Evolutionary conservation across 2,797 vertebrate species (phyloP), one percentile per base, ranked within the genome.

Genomic region (Acanthurus tractus): DNA sequence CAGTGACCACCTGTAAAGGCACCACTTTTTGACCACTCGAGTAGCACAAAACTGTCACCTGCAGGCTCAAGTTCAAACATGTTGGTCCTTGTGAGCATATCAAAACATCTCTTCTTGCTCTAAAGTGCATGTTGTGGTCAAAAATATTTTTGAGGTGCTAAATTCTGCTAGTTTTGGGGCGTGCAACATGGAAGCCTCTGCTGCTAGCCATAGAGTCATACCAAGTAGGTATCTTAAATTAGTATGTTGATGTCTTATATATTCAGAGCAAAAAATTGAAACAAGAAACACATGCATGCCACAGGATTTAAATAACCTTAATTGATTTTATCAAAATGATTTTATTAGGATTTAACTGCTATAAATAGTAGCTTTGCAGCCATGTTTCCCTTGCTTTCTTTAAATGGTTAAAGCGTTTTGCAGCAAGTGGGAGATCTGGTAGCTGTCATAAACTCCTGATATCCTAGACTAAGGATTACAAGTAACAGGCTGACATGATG

Each of bases 391-490:
- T 3, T 6, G 0, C 8, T 52, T 44, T 65, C 13, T 17, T 56
- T 45, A 50, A 65, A 57, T 29, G 25, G 25, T 29, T 29, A 29
- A 4, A 29, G 25, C 25, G 25, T 29, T 29, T 29, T 29, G 25
- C 25, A 29, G 25, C 25, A 29, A 4, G 25, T 29, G 25, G 13
- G 25, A 53, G 29, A 44, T 22, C 46, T 18, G 40, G 12, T 42
- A 18, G 2, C 11, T 44, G 36, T 56, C 15, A n/a, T 18, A 49
- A 65, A 25, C 8, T 79, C 12, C 46, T 1, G 15, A 36, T 56
- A 55, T 11, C 14, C 54, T 42, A 46, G 40, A 53, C 40, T 70
- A 20, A 14, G 70, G 44, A 22, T 68, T 46, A 17, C 40, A 54
- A 23, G n/a, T 64, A 2, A 0, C 25, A 29, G 25, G 25, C 25